Percentiles rank a stretch among this genome's conserved stretches.
These are phyloP conservation scores for Chloroceryle inda DNA, from an alignment of 2,797 vertebrate genomes.

Conservation along the genomic window DNA sequence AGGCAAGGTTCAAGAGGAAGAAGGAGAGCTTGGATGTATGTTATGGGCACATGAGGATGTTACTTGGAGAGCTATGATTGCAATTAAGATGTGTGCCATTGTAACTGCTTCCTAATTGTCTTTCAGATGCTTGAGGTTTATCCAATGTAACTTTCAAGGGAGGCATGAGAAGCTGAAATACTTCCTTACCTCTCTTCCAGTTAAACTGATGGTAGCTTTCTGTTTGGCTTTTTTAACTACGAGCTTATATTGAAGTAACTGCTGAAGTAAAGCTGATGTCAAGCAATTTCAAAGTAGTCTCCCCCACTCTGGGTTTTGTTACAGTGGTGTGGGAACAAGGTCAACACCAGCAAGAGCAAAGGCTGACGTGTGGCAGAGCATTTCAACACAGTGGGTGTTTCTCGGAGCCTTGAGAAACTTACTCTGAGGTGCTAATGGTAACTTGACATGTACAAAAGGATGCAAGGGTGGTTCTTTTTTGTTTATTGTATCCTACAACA, in stretches of 20 bases:
- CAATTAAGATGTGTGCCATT: neutral
- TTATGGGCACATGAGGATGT: neutral
- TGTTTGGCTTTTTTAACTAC: neutral
- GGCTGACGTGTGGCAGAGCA: neutral
- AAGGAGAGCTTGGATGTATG: neutral
- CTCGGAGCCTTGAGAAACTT: neutral
- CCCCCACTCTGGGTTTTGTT: neutral
- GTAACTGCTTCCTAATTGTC: neutral
- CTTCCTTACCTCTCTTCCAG: neutral
- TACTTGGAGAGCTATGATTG: neutral
- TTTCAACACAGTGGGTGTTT: no score
- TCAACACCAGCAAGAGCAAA: neutral
- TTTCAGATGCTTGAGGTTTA: neutral
- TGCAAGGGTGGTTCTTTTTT: neutral
- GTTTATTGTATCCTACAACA: neutral
- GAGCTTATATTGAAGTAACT: no score
- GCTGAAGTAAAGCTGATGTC: neutral
- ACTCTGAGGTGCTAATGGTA: neutral
- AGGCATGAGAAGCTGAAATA: neutral
- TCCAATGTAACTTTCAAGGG: neutral
- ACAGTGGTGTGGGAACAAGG: neutral
- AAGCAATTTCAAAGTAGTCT: neutral
- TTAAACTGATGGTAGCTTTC: neutral
- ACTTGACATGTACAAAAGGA: neutral
- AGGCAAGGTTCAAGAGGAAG: neutral